These are phyloP conservation scores for Psittacara wagleri DNA, from an alignment of 2,113 vertebrate genomes.

Conservation along the genomic window DNA sequence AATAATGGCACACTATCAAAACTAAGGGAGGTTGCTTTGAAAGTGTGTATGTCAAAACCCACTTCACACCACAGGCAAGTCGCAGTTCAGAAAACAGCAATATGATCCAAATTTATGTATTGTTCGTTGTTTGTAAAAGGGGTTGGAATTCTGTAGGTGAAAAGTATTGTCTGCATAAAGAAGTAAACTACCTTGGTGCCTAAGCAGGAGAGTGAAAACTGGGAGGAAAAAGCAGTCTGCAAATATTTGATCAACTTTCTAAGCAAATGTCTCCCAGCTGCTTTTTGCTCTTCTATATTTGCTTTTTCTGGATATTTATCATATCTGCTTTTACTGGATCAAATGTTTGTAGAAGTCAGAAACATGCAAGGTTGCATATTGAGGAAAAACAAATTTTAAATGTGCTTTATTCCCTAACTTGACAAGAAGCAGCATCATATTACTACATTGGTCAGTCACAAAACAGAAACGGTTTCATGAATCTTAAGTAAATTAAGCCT, in stretches of 20 bases:
- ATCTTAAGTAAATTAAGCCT: neutral
- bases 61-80: neutral
- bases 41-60: neutral
- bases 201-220: neutral
- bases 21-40: neutral
- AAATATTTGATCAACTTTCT: conserved; percentile 16
- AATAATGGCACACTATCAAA: neutral
- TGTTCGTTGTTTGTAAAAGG: neutral
- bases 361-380: neutral
- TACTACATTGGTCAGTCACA: neutral
- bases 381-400: neutral
- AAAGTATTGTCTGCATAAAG: neutral
- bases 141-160: neutral
- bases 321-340: neutral
- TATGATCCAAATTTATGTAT: neutral
- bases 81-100: neutral
- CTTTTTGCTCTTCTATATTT: neutral
- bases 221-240: neutral
- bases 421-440: neutral
- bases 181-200: neutral
- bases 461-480: neutral
- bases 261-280: neutral
- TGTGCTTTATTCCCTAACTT: neutral
- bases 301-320: neutral
- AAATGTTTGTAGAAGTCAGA: neutral